Conservation (phyloP, 2,888 invertebrate genomes). For the Xanthia icteritia region DNA sequence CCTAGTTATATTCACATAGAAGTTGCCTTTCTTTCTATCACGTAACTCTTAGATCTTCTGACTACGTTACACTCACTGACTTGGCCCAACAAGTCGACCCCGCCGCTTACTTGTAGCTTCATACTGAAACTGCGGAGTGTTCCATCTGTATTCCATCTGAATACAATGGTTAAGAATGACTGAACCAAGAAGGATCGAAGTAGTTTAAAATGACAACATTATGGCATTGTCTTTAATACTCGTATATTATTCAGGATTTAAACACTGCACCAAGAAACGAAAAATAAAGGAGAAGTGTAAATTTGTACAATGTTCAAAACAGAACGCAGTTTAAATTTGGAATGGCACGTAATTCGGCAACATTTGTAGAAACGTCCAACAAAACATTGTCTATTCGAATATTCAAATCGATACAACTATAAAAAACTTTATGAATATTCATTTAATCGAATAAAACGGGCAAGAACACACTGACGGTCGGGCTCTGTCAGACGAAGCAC, state of each 20-base stretch:
- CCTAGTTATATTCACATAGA: too few species aligned
- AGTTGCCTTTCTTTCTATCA: too few species aligned
- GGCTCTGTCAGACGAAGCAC: slow-evolving; percentile 72
- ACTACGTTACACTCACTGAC: too few species aligned
- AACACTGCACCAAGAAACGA: not conserved
- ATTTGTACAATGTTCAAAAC: not conserved
- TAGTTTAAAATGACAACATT: not conserved
- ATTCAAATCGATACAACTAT: slow-evolving; percentile 55
- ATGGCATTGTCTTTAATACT: not conserved
- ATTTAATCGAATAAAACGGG: slow-evolving; percentile 63
- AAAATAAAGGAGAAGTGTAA: not conserved
- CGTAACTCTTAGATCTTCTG: too few species aligned
- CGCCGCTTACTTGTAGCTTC: too few species aligned
- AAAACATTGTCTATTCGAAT: slow-evolving; percentile 53
- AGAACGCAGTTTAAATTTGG: slow-evolving; percentile 9
- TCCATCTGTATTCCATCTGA: too few species aligned
- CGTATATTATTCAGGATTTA: not conserved
- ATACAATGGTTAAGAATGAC: not conserved
- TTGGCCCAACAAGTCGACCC: too few species aligned
- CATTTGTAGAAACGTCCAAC: slow-evolving; percentile 12
- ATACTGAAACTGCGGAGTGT: too few species aligned
- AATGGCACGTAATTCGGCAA: slow-evolving; percentile 34
- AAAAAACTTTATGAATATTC: slow-evolving; percentile 71
- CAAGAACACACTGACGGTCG: slow-evolving; percentile 60
- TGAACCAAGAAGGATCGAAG: not conserved